Evolutionary conservation across 2,113 vertebrate species (phyloP).

Genomic region (Phyllostomus hastatus): DNA sequence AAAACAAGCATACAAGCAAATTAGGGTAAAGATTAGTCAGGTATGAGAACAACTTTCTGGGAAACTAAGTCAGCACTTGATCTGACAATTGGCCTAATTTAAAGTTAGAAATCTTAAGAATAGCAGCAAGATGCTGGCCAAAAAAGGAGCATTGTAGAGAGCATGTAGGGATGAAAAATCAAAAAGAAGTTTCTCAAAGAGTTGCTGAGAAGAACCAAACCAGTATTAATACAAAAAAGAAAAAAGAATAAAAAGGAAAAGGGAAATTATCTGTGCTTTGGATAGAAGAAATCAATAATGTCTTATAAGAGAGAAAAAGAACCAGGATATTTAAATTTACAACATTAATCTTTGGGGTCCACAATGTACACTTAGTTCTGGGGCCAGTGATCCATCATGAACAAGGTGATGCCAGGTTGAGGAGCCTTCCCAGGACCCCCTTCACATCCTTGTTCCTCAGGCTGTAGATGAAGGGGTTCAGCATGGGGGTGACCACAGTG

Average conservation of each 20-base stretch:
- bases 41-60: background rate
- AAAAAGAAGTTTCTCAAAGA: background rate
- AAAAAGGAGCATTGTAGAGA: background rate
- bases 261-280: background rate
- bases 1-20: background rate
- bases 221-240: background rate
- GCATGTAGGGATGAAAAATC: background rate
- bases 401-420: background rate
- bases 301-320: background rate
- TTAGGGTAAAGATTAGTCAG: too few species aligned
- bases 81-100: background rate
- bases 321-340: background rate
- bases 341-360: background rate
- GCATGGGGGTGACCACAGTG: constrained; percentile 43
- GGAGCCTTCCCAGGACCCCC: background rate
- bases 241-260: background rate
- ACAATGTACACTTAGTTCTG: background rate
- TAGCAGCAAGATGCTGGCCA: background rate
- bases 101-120: background rate
- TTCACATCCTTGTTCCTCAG: constrained; percentile 47
- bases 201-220: background rate
- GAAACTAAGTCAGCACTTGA: background rate
- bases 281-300: background rate
- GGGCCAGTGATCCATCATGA: background rate
- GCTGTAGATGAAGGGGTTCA: constrained; percentile 47